phyloP scores from a whole-genome alignment of 64 coral and sea anemone genomes.

The Dendrophyllia cribrosa region DNA sequence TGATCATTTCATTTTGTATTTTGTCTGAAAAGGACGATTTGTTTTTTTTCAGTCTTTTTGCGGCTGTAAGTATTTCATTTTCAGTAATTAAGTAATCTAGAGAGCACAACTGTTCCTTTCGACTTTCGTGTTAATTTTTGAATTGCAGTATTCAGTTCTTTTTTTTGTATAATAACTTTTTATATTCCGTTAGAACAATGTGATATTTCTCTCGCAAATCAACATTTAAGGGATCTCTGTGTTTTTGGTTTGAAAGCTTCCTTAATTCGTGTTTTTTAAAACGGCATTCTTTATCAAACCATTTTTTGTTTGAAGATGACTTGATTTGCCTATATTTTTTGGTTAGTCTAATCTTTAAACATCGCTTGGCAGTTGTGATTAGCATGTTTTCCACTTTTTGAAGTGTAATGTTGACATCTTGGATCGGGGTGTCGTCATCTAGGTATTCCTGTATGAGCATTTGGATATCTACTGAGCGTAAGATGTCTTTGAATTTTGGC shows the following conservation, averaged over 20 bases:
- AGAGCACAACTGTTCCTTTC: not conserved
- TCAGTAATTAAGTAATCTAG: constrained; percentile 38
- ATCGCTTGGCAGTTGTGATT: no score
- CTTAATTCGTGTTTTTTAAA: constrained; percentile 26
- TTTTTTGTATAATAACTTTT: constrained; percentile 40
- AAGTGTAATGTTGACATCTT: no score
- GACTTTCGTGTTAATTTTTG: constrained; percentile 35
- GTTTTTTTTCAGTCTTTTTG: constrained; percentile 14
- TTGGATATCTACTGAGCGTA: no score
- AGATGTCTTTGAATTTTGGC: no score
- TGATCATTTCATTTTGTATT: constrained; percentile 37
- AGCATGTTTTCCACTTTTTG: no score
- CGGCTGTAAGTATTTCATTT: constrained; percentile 53
- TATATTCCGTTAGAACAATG: constrained; percentile 33
- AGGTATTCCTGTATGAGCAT: no score
- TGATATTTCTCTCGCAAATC: constrained; percentile 43
- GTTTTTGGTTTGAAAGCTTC: constrained; percentile 67
- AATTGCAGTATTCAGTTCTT: constrained; percentile 24
- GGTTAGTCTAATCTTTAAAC: no score
- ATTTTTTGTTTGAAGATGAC: no score
- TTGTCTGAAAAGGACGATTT: constrained; percentile 39
- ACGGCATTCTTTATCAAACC: no score
- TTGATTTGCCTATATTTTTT: no score
- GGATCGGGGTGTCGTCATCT: no score
- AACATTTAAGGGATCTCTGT: constrained; percentile 47